Base-by-base conservation (phyloP, 2,113 vertebrate genomes). In the Porphyrio hochstetteri region DNA sequence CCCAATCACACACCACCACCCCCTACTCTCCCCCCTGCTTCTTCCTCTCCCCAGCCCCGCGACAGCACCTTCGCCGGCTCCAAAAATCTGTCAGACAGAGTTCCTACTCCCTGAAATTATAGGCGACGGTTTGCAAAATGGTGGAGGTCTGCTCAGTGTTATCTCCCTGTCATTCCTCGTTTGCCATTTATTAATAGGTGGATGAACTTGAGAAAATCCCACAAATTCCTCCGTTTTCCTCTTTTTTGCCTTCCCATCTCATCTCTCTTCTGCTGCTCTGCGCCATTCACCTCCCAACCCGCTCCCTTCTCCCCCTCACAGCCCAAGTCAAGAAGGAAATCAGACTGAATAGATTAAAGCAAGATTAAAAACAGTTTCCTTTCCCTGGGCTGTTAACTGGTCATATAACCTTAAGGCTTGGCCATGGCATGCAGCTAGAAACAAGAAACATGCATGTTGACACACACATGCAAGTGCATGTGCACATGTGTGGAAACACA, bases 21-120 rank as follows among this genome's bases (percentile, higher is more conserved):
- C 48, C 21, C 48, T n/a, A 20, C 52, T 14, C 52, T 27, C 52
- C 14, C 16, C 63, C 53, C 76, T 56, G 83, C 42, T 31, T 89
- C 57, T 91, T 76, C 69, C 44, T 76, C 70, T 91, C 65, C 65
- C 53, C 53, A 89, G 0, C 18, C 74, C 55, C 61, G 16, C 28
- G 67, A 70, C 92, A 87, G 55, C 1, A 11, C n/a, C 0, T 1
- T 64, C 16, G 14, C 24, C 0, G 2, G 56, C 50, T 95, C 90
- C 83, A 94, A 91, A 92, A 96, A 86, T 35, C 82, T 89, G 92
- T 94, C 95, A 95, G 28, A 71, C 18, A 19, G 33, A 81, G 79
- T 46, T 94, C n/a, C 77, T 55, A 2, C 88, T 78, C 83, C 69
- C 72, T 89, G 88, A 65, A 96, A 94, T 96, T 65, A 92, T 24